Base-by-base conservation (phyloP, 2,797 vertebrate species). In the Oryzias dopingdopingensis region DNA sequence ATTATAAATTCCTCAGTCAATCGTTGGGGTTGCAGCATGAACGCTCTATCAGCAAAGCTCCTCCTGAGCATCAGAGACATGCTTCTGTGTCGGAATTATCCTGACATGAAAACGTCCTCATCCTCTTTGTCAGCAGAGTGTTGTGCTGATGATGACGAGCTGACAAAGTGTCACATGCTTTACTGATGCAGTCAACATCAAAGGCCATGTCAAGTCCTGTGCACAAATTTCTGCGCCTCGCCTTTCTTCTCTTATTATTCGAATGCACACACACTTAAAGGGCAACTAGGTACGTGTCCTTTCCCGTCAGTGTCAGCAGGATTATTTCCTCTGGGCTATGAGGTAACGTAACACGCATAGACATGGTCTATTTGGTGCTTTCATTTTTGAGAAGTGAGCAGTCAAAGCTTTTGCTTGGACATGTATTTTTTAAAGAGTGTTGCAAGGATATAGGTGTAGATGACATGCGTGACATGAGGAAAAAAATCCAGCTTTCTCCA, bases 11-110 rank as follows among this genome's bases (percentile, higher is more conserved):
- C 72, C 73, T 63, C 63, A 71, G 67, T 53, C 42, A 59, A 48
- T 74, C 74, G 80, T 78, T 82, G 76, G 55, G 78, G 76, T 52
- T 4, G 12, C 37, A 56, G 78, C 65, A 85, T 85, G 84, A 86
- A 86, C 79, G 80, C 53, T 64, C 72, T 66, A 70, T 84, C 42
- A 66, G 76, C 76, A 76, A 76, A 60, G 65, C 56, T 77, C 52
- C 12, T 72, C 57, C 40, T 68, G 44, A 74, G 83, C 72, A 84
- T 86, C 77, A 81, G 84, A 84, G 74, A 62, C 51, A 18, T 37
- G 40, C 56, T 49, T 70, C 57, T 79, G 65, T 72, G 67, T 72
- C 49, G 44, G 23, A 65, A 65, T 80, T 68, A 50, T 22, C 55
- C 50, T 53, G 71, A 70, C 61, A 65, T 20, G 40, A 61, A 73